Conservation (phyloP, 2,113 vertebrate genomes). For the Toxostoma redivivum region DNA sequence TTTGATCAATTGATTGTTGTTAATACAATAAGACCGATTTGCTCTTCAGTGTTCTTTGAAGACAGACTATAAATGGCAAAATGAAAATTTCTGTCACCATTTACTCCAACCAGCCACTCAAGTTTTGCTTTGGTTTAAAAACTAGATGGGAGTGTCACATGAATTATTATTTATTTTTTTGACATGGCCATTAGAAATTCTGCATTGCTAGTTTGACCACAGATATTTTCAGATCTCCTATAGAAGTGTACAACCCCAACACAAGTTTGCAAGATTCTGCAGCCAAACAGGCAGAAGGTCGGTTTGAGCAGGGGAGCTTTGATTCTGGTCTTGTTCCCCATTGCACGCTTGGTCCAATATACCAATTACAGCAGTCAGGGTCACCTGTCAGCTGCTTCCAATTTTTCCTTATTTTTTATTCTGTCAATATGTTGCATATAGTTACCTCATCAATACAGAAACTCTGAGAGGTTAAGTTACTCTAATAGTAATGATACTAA, state of each 20-base stretch:
- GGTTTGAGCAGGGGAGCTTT: neutral
- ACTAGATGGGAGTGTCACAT: neutral
- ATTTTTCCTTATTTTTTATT: neutral
- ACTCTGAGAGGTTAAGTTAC: neutral
- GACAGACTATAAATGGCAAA: neutral
- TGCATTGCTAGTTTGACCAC: neutral
- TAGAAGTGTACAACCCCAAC: neutral
- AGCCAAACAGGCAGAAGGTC: neutral
- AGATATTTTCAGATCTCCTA: neutral
- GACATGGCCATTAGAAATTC: neutral
- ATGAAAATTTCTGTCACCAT: neutral
- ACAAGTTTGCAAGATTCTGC: neutral
- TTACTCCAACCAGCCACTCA: neutral
- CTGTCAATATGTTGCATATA: neutral
- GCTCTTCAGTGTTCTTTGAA: neutral
- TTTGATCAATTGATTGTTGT: neutral
- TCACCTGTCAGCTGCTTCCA: neutral
- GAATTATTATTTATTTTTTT: neutral
- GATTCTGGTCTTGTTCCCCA: neutral
- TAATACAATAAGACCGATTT: neutral
- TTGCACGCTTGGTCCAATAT: neutral
- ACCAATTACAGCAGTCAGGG: neutral
- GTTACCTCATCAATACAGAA: neutral
- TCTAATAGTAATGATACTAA: neutral
- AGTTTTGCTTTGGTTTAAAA: neutral